Percentiles rank a stretch among this genome's conserved stretches.
Evolutionary conservation across 1,140 invertebrate species (phyloP).

Genomic region (Eufriesea mexicana): DNA sequence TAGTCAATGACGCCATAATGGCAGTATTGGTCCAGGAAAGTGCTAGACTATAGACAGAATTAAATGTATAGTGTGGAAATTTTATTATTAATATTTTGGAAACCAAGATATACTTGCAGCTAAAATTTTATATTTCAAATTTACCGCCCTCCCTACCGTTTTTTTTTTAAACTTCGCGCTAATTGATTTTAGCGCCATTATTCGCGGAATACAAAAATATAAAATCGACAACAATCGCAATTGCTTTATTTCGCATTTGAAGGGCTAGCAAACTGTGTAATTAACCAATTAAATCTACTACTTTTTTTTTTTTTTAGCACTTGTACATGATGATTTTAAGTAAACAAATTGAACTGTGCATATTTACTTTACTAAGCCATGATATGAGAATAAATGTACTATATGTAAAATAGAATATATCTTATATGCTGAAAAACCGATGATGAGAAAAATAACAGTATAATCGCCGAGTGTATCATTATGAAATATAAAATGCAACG

Average conservation of each 20-base stretch:
- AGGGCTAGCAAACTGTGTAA: background rate
- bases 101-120: too few relatives aligned
- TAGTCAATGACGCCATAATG: too few relatives aligned
- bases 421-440: background rate
- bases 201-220: too few relatives aligned
- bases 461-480: background rate
- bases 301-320: background rate
- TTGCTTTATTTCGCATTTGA: background rate
- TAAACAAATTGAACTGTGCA: slow-evolving; percentile 1
- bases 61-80: too few relatives aligned
- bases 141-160: too few relatives aligned
- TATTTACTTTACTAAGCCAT: background rate
- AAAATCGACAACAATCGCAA: background rate
- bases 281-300: slow-evolving; percentile 15
- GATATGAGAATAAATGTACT: background rate
- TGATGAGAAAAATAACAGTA: background rate
- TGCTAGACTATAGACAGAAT: too few relatives aligned
- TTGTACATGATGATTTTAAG: background rate
- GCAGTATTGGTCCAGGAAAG: too few relatives aligned
- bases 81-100: too few relatives aligned
- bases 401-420: background rate
- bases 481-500: background rate
- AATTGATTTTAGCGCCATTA: too few relatives aligned
- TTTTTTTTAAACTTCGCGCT: too few relatives aligned
- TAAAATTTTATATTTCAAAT: too few relatives aligned